Conservation (phyloP, 1,140 invertebrate genomes). For the Drosophila orena region DNA sequence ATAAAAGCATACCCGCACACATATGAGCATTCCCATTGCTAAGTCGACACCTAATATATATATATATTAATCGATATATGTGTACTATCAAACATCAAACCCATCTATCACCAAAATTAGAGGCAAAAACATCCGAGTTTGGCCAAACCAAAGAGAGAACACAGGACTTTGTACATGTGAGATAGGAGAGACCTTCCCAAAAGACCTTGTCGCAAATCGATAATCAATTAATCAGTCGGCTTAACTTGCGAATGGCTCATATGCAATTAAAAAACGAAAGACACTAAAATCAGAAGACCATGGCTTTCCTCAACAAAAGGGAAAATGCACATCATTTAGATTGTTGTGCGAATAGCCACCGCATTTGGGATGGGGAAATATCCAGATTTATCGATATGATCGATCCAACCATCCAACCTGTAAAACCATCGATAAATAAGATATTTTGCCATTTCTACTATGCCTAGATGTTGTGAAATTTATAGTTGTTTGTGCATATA, state of each 20-base stretch:
- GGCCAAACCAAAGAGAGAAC: conserved; percentile 25
- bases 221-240: conserved; percentile 60
- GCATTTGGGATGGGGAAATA: not conserved
- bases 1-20: conserved; percentile 43
- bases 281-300: conserved; percentile 34
- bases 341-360: conserved; percentile 15
- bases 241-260: conserved; percentile 79
- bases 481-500: conserved; percentile 2
- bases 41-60: conserved; percentile 69
- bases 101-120: conserved; percentile 36
- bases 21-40: conserved; percentile 80
- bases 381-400: not conserved
- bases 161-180: conserved; percentile 37
- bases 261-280: conserved; percentile 41
- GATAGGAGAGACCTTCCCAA: conserved; percentile 2
- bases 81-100: conserved; percentile 33
- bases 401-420: not conserved
- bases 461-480: conserved; percentile 29
- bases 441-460: conserved; percentile 13
- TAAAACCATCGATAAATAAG: not conserved
- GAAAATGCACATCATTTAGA: conserved; percentile 20
- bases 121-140: conserved; percentile 11
- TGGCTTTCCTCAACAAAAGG: conserved; percentile 22
- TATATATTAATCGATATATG: conserved; percentile 39
- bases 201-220: conserved; percentile 5